Evolutionary conservation across 2,888 invertebrate species (phyloP).

Genomic region (Flexamia atlantica): DNA sequence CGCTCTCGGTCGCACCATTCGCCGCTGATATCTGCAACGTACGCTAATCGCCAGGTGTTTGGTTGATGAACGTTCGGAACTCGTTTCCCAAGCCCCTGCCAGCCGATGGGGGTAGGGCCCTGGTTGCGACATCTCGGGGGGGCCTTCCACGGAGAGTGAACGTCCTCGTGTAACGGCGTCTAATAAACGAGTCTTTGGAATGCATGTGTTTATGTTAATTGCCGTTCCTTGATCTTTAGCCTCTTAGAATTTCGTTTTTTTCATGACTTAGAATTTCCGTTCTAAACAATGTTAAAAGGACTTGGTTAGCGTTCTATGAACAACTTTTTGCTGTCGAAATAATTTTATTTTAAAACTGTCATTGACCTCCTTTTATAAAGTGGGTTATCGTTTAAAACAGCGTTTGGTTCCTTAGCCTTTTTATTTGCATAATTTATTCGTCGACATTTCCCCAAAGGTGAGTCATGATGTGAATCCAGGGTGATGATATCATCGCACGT

Average conservation of each 20-base stretch:
- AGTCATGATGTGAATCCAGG: neutral
- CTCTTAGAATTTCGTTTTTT: neutral
- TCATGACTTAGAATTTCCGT: neutral
- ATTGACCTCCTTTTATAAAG: too few species aligned
- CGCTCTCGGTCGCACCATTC: neutral
- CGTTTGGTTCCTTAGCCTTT: neutral
- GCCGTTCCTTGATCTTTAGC: neutral
- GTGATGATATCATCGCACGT: neutral
- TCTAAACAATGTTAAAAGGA: too few species aligned
- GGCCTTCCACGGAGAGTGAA: neutral
- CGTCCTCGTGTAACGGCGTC: slow-evolving; percentile 4
- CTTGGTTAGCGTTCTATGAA: too few species aligned
- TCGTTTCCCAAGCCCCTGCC: slow-evolving; percentile 6
- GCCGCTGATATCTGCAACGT: neutral
- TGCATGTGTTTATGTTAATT: neutral
- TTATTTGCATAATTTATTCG: neutral
- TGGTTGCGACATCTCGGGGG: neutral
- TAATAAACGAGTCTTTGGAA: neutral
- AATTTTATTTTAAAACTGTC: too few species aligned
- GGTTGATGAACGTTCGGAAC: slow-evolving; percentile 9
- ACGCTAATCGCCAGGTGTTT: slow-evolving; percentile 14
- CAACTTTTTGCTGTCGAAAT: too few species aligned
- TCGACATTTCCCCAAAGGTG: neutral
- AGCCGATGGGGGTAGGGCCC: neutral
- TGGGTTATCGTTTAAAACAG: neutral